Conservation (phyloP, 2,797 vertebrate species). For the Podargus strigoides region DNA sequence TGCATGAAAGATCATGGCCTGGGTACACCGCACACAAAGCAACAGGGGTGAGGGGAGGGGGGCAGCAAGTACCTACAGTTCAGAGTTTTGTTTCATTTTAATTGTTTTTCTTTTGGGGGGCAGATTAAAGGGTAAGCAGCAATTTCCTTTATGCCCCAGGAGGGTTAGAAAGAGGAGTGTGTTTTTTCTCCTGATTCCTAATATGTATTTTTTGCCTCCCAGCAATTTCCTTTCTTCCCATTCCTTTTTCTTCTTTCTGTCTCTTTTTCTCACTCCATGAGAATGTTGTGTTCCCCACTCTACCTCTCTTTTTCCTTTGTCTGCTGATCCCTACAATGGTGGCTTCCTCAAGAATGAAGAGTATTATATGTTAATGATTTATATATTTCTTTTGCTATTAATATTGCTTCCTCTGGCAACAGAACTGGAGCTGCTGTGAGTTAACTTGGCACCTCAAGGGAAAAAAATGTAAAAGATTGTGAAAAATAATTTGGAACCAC, state of each 20-base stretch:
- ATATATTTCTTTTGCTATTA: conserved; percentile 10
- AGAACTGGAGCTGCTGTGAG: background rate
- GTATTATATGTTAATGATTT: conserved; percentile 1
- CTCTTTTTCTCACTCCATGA: background rate
- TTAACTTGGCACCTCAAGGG: background rate
- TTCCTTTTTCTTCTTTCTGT: background rate
- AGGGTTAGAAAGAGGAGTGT: background rate
- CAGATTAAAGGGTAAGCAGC: conserved; percentile 51
- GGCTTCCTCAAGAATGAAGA: background rate
- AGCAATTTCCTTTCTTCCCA: conserved; percentile 43
- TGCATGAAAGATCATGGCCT: background rate
- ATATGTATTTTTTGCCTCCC: background rate
- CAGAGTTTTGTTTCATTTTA: conserved; percentile 59
- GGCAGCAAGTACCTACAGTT: background rate
- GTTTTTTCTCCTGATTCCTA: background rate
- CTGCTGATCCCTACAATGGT: background rate
- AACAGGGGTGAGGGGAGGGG: background rate
- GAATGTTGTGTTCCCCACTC: background rate
- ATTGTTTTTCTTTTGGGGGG: conserved; percentile 39
- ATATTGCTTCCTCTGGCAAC: background rate
- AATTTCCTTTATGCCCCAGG: conserved; percentile 56
- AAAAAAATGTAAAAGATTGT: background rate
- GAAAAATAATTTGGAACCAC: background rate
- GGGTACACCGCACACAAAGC: background rate
- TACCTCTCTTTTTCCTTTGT: background rate